Conservation (phyloP, 2,113 vertebrate species). For the Pristiophorus japonicus region DNA sequence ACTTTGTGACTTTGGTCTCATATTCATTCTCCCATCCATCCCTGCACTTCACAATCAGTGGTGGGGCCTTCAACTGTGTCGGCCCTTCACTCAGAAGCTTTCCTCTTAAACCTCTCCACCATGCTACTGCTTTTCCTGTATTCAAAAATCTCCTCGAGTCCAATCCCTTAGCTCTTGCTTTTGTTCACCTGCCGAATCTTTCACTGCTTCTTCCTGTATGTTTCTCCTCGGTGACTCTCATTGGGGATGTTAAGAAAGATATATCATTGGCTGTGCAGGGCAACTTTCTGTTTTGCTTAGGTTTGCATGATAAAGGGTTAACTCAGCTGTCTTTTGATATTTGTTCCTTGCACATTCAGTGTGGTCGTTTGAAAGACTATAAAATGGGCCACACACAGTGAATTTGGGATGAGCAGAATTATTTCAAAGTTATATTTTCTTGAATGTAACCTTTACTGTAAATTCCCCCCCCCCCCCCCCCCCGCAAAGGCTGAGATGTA, state of each 20-base stretch:
- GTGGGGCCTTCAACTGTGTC: neutral
- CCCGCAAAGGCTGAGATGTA: too few relatives aligned
- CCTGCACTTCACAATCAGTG: neutral
- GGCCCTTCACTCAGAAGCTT: neutral
- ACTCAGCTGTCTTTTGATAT: neutral
- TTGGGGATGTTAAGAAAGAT: neutral
- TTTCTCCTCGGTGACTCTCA: neutral
- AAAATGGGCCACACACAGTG: neutral
- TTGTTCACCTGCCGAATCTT: neutral
- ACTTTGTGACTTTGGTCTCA: too few relatives aligned
- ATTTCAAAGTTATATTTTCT: too few relatives aligned
- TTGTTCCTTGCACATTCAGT: neutral
- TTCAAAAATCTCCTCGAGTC: neutral
- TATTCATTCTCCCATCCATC: neutral
- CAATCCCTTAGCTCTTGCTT: neutral
- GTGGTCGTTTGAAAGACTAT: neutral
- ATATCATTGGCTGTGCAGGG: neutral
- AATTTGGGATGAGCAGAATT: neutral
- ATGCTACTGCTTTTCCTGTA: neutral
- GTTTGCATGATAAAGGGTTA: neutral
- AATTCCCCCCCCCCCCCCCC: too few relatives aligned
- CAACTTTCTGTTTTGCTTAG: neutral
- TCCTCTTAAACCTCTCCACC: neutral
- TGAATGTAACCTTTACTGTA: too few relatives aligned
- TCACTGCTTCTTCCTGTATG: neutral